Evolutionary conservation across 2,888 invertebrate species (phyloP).

Genomic region (Melanargia galathea): DNA sequence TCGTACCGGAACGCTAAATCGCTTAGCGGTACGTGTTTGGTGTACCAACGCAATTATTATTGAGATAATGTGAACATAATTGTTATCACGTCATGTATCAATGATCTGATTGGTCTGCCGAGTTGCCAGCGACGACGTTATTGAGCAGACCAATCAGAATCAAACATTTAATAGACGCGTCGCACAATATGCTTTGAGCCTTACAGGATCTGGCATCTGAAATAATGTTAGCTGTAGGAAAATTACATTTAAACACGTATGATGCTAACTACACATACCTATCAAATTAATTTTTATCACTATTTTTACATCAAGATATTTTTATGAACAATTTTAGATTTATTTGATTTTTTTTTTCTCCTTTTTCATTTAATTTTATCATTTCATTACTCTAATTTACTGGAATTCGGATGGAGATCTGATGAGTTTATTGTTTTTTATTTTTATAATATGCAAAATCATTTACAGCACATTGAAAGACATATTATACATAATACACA

Average conservation of each 20-base stretch:
- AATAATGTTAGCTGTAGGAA: not conserved
- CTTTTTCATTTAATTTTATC: constrained; percentile 46
- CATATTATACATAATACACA: not conserved
- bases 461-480: not conserved
- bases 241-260: not conserved
- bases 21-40: too few relatives aligned
- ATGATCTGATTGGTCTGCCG: too few relatives aligned
- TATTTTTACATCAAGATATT: constrained; percentile 13
- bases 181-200: not conserved
- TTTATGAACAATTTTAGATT: constrained; percentile 31
- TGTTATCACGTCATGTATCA: too few relatives aligned
- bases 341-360: constrained; percentile 32
- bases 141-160: too few relatives aligned
- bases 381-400: constrained; percentile 46
- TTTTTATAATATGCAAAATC: not conserved
- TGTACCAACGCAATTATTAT: too few relatives aligned
- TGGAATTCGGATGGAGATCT: constrained; percentile 51
- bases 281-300: not conserved
- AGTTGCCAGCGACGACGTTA: too few relatives aligned
- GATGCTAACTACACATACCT: not conserved
- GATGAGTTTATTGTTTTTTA: constrained; percentile 5
- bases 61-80: too few relatives aligned
- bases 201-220: too few relatives aligned
- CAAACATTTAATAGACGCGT: too few relatives aligned
- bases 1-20: too few relatives aligned